phyloP scores from a whole-genome alignment of 2,888 invertebrate species.

The Pseudococcus longispinus region DNA sequence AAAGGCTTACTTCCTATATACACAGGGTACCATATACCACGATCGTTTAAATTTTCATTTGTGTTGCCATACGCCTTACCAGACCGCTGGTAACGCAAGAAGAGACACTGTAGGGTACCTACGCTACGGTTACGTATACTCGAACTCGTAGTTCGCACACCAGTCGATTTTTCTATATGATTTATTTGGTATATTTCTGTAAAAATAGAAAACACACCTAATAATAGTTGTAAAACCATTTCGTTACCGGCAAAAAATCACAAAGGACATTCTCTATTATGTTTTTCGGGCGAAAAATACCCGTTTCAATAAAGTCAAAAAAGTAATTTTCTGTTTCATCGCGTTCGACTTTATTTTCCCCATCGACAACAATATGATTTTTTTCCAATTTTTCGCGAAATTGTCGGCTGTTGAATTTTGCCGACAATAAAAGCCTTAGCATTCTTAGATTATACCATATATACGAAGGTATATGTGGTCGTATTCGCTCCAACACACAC shows the following conservation, averaged over 20 bases:
- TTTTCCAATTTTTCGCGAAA: slow-evolving; percentile 23
- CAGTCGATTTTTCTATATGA: slow-evolving; percentile 20
- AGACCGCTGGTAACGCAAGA: too few species aligned
- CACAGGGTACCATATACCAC: too few species aligned
- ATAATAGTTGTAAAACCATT: slow-evolving; percentile 26
- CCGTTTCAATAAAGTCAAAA: slow-evolving; percentile 31
- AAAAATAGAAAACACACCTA: slow-evolving; percentile 18
- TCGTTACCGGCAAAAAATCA: slow-evolving; percentile 30
- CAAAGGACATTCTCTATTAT: slow-evolving; percentile 28
- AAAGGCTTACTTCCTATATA: slow-evolving; percentile 28
- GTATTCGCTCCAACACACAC: neutral
- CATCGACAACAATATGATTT: slow-evolving; percentile 34
- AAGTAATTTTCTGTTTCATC: slow-evolving; percentile 34
- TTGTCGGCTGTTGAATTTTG: neutral
- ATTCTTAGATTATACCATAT: neutral
- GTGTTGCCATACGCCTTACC: neutral
- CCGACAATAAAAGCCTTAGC: neutral
- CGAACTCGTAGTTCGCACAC: too few species aligned
- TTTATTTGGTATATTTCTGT: slow-evolving; percentile 12
- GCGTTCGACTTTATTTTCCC: slow-evolving; percentile 12
- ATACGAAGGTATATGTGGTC: neutral
- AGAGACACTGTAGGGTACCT: neutral
- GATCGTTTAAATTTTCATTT: slow-evolving; percentile 31
- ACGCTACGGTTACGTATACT: neutral
- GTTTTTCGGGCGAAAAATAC: slow-evolving; percentile 28